A percentile compares a stretch with the other conserved stretches of the same genome.
Conservation (phyloP, 2,888 invertebrate species). For the Chrysotoxum bicinctum region DNA sequence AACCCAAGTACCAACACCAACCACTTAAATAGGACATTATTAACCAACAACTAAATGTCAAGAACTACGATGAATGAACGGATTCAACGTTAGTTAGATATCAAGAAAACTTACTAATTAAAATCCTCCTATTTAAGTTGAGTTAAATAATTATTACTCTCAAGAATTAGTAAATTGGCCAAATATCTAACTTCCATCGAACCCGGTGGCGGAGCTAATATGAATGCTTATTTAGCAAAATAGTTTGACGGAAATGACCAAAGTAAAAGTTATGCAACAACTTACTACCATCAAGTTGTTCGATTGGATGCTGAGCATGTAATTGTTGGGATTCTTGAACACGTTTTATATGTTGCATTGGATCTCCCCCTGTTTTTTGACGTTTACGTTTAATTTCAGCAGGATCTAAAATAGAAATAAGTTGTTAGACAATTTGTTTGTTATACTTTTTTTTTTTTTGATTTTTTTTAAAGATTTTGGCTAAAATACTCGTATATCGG, state of each 20-base stretch:
- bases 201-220: background rate
- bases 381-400: conserved; percentile 83
- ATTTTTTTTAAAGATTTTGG: conserved; percentile 34
- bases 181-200: background rate
- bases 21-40: background rate
- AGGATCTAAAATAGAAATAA: conserved; percentile 83
- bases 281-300: conserved; percentile 81
- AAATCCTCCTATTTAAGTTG: no score
- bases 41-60: conserved; percentile 14
- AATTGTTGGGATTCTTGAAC: conserved; percentile 75
- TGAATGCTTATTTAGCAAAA: conserved; percentile 11
- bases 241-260: conserved; percentile 17
- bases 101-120: background rate
- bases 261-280: conserved; percentile 66
- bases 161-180: background rate
- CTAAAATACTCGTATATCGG: conserved; percentile 43
- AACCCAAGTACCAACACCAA: conserved; percentile 6
- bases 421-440: conserved; percentile 67
- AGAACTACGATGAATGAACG: conserved; percentile 32
- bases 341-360: conserved; percentile 81
- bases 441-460: conserved; percentile 73
- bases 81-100: background rate
- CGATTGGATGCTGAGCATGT: conserved; percentile 75
- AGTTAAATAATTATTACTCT: background rate
- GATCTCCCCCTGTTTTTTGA: conserved; percentile 81